phyloP scores from a whole-genome alignment of 1,140 invertebrate species.

The Drosophila sulfurigaster region DNA sequence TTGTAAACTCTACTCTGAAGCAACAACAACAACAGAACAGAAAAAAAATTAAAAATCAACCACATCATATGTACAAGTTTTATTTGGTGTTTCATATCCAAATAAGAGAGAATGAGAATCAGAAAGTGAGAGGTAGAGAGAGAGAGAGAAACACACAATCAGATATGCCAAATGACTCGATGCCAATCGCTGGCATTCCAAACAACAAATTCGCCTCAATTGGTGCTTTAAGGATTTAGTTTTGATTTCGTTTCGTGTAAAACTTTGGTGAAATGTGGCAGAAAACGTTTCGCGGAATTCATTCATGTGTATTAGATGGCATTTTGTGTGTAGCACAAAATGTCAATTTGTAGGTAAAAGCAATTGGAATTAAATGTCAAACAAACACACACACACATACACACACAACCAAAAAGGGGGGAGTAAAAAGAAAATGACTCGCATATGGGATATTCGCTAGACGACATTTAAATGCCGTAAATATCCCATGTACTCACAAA shows the following conservation, averaged over 20 bases:
- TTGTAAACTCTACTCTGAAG: slow-evolving; percentile 53
- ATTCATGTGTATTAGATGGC: slow-evolving; percentile 34
- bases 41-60: slow-evolving; percentile 9
- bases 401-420: background rate
- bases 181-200: slow-evolving; percentile 37
- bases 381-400: slow-evolving; percentile 56
- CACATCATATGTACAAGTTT: slow-evolving; percentile 26
- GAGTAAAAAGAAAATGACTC: background rate
- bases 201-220: slow-evolving; percentile 33
- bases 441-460: slow-evolving; percentile 33
- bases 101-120: no score
- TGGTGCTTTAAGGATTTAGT: background rate
- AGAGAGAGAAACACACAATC: slow-evolving; percentile 28
- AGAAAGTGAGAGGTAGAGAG: no score
- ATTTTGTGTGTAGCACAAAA: slow-evolving; percentile 61
- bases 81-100: slow-evolving; percentile 17
- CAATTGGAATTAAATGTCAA: slow-evolving; percentile 80
- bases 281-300: slow-evolving; percentile 34
- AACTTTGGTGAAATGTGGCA: slow-evolving; percentile 21
- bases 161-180: slow-evolving; percentile 53
- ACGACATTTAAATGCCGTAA: slow-evolving; percentile 70
- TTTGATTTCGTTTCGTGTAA: background rate
- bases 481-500: slow-evolving; percentile 62
- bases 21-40: background rate
- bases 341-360: slow-evolving; percentile 79